A percentile compares a stretch with the other conserved stretches of the same genome.
Conservation (phyloP, 2,888 invertebrate genomes). For the Rugalucina vietnamica region DNA sequence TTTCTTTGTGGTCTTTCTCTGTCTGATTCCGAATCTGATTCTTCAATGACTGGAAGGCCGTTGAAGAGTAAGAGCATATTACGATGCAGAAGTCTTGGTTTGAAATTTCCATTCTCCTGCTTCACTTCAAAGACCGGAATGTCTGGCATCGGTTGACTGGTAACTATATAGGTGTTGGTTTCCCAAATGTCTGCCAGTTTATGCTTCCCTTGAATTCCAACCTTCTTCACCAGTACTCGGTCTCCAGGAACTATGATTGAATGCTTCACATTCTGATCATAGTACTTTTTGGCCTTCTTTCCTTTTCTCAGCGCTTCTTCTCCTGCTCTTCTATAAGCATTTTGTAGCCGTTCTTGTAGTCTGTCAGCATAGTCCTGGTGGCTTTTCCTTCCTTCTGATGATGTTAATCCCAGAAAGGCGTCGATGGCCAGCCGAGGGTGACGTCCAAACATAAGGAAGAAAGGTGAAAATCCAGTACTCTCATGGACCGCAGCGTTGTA, state of each 20-base stretch:
- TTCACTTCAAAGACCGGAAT: not conserved
- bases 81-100: not conserved
- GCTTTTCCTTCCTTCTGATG: not conserved
- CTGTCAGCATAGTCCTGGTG: constrained; percentile 16
- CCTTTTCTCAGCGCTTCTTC: not conserved
- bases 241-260: constrained; percentile 1
- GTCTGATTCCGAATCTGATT: too few relatives aligned
- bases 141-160: not conserved
- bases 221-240: constrained; percentile 23
- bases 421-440: constrained; percentile 49
- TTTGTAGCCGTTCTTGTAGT: not conserved
- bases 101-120: not conserved
- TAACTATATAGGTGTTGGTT: not conserved
- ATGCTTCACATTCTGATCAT: constrained; percentile 13
- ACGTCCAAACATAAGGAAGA: not conserved
- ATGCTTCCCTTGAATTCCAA: too few relatives aligned
- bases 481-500: constrained; percentile 42
- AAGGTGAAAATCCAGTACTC: constrained; percentile 26
- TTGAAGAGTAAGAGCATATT: not conserved
- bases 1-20: too few relatives aligned
- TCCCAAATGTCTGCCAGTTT: constrained; percentile 31
- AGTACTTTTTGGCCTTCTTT: not conserved
- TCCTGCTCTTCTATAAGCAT: constrained; percentile 14
- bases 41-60: not conserved
- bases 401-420: constrained; percentile 15